phyloP scores from a whole-genome alignment of 1,140 invertebrate species.

The Rhopalosiphum padi region DNA sequence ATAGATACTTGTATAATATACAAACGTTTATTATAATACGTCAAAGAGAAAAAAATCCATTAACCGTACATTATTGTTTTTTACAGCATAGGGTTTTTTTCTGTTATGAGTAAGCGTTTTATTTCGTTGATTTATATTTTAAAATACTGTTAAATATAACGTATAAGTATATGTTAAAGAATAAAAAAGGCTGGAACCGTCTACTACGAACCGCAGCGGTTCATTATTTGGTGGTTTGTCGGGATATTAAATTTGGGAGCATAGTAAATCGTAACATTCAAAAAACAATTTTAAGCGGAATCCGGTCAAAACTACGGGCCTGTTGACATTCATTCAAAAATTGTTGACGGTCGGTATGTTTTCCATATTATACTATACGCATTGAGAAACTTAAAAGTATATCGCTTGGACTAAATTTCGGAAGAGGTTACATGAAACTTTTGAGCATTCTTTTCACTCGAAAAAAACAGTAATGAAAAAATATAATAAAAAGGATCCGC shows the following conservation, averaged over 20 bases:
- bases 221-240: neutral
- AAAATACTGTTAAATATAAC: neutral
- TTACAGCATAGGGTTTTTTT: neutral
- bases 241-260: neutral
- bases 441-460: neutral
- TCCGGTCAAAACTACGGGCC: neutral
- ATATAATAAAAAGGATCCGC: neutral
- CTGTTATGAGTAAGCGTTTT: neutral
- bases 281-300: neutral
- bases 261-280: neutral
- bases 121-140: neutral
- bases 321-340: neutral
- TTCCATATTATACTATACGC: neutral
- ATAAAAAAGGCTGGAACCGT: neutral
- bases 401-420: neutral
- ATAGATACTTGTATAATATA: neutral
- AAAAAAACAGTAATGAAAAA: neutral
- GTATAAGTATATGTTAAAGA: neutral
- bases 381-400: neutral
- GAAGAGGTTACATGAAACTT: neutral
- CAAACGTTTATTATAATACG: neutral
- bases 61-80: neutral
- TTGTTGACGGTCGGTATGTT: neutral
- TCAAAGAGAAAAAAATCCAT: neutral
- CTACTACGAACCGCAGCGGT: neutral